A percentile compares a stretch with the other conserved stretches of the same genome.
phyloP scores from a whole-genome alignment of 2,888 invertebrate species.

The Diachrysia chrysitis region DNA sequence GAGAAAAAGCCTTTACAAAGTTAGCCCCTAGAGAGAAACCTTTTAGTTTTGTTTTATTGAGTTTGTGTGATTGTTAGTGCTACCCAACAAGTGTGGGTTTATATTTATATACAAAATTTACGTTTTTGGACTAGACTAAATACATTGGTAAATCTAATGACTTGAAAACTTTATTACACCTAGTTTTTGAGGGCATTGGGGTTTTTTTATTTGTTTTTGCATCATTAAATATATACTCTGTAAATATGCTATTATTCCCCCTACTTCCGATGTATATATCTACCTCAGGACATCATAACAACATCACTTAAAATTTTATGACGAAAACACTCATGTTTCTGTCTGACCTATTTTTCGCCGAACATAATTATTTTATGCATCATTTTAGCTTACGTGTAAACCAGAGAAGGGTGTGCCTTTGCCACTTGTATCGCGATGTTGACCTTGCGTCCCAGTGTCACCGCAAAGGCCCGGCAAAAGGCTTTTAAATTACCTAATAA shows the following conservation, averaged over 20 bases:
- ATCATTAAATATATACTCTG: too few species aligned
- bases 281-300: not conserved
- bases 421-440: slow-evolving; percentile 29
- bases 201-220: too few species aligned
- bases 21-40: slow-evolving; percentile 11
- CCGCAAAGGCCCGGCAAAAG: slow-evolving; percentile 16
- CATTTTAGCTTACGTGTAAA: slow-evolving; percentile 22
- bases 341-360: slow-evolving; percentile 34
- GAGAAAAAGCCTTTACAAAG: slow-evolving; percentile 3
- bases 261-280: not conserved
- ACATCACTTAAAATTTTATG: not conserved
- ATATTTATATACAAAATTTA: not conserved
- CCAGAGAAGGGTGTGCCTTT: slow-evolving; percentile 23
- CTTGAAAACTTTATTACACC: too few species aligned
- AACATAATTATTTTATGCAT: slow-evolving; percentile 37
- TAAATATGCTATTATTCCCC: not conserved
- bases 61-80: not conserved
- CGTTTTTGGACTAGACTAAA: not conserved
- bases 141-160: not conserved
- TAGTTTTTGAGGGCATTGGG: too few species aligned
- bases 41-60: slow-evolving; percentile 8
- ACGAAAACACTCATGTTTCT: not conserved
- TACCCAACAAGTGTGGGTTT: not conserved
- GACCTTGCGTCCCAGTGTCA: slow-evolving; percentile 30
- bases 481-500: slow-evolving; percentile 39